Evolutionary conservation across 2,113 vertebrate species (phyloP).

Genomic region (human): GRCh38 chr11:74412501-74413000

Average conservation of each 20-base stretch:
- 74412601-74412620: conserved; percentile 7
- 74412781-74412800: not conserved
- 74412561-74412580: not conserved
- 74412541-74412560: not conserved
- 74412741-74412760: not conserved
- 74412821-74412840: not conserved
- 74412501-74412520: not conserved
- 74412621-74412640: not conserved
- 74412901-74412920: not conserved
- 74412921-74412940: not conserved
- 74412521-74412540: not conserved
- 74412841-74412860: not conserved
- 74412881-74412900: not conserved
- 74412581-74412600: not conserved
- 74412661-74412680: not conserved
- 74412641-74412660: conserved; percentile 5
- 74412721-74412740: not conserved
- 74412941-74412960: not conserved
- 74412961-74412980: not conserved
- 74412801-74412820: not conserved
- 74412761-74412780: not conserved
- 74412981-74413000: not conserved
- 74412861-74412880: not conserved
- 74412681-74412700: not conserved
- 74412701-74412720: not conserved